Conservation (phyloP, 2,113 vertebrate species). For the Antechinus stuartii region DNA sequence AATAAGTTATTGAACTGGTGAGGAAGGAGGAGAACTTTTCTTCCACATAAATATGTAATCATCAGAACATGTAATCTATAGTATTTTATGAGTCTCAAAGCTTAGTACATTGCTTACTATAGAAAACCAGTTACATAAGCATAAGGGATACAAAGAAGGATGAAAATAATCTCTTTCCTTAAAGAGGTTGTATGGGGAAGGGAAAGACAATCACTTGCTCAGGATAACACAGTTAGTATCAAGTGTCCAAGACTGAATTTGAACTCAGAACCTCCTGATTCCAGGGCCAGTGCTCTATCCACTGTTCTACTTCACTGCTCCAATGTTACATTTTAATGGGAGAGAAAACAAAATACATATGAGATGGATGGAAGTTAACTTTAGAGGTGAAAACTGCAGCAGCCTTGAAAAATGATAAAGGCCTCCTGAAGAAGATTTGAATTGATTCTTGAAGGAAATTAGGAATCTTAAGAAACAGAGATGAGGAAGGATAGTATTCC, state of each 20-base stretch:
- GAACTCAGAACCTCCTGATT: not conserved
- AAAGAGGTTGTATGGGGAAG: not conserved
- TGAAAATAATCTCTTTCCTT: not conserved
- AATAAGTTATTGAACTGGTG: not conserved
- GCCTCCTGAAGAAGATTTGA: not conserved
- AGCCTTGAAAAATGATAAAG: not conserved
- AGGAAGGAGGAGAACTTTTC: not conserved
- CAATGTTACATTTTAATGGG: not conserved
- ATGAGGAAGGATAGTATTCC: not conserved
- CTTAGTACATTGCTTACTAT: not conserved
- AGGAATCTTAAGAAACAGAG: not conserved
- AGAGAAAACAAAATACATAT: not conserved
- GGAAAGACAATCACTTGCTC: not conserved
- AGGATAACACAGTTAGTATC: not conserved
- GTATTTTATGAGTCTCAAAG: not conserved
- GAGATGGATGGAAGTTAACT: not conserved
- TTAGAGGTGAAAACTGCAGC: not conserved
- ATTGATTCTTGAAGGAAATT: not conserved
- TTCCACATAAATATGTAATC: not conserved
- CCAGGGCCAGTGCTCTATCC: not conserved
- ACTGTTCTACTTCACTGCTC: not conserved
- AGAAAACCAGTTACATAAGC: not conserved
- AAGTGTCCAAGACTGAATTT: not conserved
- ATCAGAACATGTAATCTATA: not conserved
- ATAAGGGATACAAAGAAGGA: not conserved